phyloP scores from a whole-genome alignment of 2,797 vertebrate genomes.

The Melanotaenia trifasciata region DNA sequence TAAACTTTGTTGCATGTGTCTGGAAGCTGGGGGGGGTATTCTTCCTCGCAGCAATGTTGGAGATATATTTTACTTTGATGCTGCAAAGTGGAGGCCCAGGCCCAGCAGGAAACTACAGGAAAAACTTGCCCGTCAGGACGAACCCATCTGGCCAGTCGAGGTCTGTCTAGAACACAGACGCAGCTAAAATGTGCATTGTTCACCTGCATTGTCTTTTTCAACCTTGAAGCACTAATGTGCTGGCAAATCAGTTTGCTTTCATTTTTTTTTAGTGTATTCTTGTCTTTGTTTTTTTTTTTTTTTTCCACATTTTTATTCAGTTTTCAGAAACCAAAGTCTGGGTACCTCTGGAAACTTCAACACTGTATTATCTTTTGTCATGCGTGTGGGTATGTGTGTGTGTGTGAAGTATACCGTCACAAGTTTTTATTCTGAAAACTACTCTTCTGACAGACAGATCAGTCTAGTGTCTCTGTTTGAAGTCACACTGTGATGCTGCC shows the following conservation, averaged over 20 bases:
- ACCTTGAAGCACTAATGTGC: not conserved
- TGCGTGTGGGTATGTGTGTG: not conserved
- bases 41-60: constrained; percentile 18
- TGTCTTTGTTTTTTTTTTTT: not conserved
- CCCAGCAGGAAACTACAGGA: constrained; percentile 43
- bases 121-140: constrained; percentile 19
- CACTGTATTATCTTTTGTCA: constrained; percentile 17
- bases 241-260: not conserved
- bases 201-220: not conserved
- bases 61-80: constrained; percentile 65
- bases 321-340: not conserved
- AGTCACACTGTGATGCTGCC: constrained; percentile 44
- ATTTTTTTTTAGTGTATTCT: not conserved
- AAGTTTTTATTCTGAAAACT: constrained; percentile 20
- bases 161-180: constrained; percentile 41
- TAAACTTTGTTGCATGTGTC: constrained; percentile 20
- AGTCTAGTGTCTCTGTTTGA: constrained; percentile 37
- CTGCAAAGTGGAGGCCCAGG: constrained; percentile 41
- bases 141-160: constrained; percentile 18
- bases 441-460: constrained; percentile 38
- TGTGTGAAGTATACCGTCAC: not conserved
- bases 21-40: constrained; percentile 20
- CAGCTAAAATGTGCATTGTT: constrained; percentile 7
- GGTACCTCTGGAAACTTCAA: constrained; percentile 10
- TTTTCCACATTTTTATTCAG: not conserved